phyloP scores from a whole-genome alignment of 1,140 invertebrate species.

The Platorchestia sp. region DNA sequence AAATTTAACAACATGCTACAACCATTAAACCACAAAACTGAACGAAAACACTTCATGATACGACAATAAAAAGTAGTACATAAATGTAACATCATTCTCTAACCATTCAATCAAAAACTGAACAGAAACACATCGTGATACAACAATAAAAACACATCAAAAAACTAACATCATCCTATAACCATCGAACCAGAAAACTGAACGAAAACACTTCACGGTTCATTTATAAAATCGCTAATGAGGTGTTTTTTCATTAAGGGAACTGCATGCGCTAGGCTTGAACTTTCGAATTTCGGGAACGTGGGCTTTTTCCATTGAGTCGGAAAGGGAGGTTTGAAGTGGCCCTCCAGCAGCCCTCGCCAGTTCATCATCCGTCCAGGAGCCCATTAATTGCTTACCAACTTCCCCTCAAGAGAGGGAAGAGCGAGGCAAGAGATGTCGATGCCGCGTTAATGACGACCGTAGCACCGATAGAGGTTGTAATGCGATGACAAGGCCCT shows the following conservation, averaged over 20 bases:
- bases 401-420: background rate
- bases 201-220: background rate
- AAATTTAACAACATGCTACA: too few relatives aligned
- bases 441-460: constrained; percentile 35
- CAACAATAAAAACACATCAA: too few relatives aligned
- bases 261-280: background rate
- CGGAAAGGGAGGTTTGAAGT: constrained; percentile 10
- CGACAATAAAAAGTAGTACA: too few relatives aligned
- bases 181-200: too few relatives aligned
- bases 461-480: background rate
- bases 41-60: too few relatives aligned
- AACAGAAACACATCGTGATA: too few relatives aligned
- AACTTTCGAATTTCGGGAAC: background rate
- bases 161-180: too few relatives aligned
- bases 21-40: too few relatives aligned
- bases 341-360: background rate
- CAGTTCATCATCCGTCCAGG: constrained; percentile 39
- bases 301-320: constrained; percentile 2
- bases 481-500: background rate
- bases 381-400: constrained; percentile 44
- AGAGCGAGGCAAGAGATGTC: background rate
- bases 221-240: background rate
- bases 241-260: background rate
- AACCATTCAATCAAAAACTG: too few relatives aligned
- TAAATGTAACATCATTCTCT: too few relatives aligned